phyloP scores from a whole-genome alignment of 1,140 invertebrate genomes.

The Pseudomyrmex gracilis region DNA sequence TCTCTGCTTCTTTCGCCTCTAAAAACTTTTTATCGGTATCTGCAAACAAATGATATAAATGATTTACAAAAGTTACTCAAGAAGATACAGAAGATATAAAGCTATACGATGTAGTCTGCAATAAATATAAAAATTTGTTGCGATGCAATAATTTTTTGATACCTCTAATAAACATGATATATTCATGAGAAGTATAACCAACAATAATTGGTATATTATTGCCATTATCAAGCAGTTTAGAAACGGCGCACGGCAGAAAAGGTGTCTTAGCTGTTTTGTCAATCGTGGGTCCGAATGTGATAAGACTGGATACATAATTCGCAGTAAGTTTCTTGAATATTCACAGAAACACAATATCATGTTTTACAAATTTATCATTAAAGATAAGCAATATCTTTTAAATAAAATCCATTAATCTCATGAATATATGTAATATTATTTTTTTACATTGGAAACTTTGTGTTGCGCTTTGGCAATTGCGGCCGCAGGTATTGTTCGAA shows the following conservation, averaged over 20 bases:
- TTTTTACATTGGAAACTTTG: background rate
- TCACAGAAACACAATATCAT: background rate
- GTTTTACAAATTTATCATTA: background rate
- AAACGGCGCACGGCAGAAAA: constrained; percentile 52
- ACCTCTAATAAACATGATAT: constrained; percentile 61
- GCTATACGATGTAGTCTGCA: background rate
- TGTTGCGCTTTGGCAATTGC: constrained; percentile 13
- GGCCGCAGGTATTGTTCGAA: constrained; percentile 12
- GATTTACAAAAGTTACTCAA: background rate
- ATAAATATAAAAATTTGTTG: background rate
- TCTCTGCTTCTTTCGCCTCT: background rate
- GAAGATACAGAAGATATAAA: background rate
- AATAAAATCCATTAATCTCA: background rate
- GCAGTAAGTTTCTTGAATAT: background rate
- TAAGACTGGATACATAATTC: background rate
- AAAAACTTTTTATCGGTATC: constrained; percentile 31
- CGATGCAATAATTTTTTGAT: background rate
- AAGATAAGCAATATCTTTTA: constrained; percentile 2
- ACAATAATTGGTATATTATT: constrained; percentile 62
- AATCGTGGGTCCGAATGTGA: constrained; percentile 20
- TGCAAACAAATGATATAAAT: constrained; percentile 14
- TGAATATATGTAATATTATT: too few relatives aligned
- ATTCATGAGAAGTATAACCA: constrained; percentile 60
- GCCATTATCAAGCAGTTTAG: constrained; percentile 20
- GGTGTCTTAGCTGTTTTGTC: constrained; percentile 51